Conservation (phyloP, 2,113 vertebrate species). For the Paralichthys olivaceus region DNA sequence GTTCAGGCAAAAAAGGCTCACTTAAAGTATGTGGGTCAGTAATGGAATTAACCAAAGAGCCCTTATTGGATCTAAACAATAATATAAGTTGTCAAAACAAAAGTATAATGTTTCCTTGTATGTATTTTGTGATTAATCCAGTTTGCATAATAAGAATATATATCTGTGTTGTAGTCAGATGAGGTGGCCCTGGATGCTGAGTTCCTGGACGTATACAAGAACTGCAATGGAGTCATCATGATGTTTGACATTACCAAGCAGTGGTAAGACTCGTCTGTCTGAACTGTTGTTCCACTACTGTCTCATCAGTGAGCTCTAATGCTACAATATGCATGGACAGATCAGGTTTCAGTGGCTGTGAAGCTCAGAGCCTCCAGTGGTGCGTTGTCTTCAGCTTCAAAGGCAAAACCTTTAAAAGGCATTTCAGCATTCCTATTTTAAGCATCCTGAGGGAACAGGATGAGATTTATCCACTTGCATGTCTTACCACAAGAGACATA, state of each 20-base stretch:
- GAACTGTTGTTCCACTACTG: neutral
- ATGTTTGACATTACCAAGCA: constrained; percentile 99
- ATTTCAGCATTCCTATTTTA: constrained; percentile 6
- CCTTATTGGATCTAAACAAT: neutral
- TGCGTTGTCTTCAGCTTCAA: constrained; percentile 25
- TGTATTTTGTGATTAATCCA: neutral
- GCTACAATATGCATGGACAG: constrained; percentile 60
- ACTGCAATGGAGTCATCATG: constrained; percentile 97
- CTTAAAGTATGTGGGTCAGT: constrained; percentile 40
- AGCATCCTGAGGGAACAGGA: neutral
- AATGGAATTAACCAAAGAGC: constrained; percentile 1
- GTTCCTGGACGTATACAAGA: constrained; percentile 98
- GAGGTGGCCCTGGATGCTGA: constrained; percentile 97
- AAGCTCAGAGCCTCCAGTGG: constrained; percentile 7
- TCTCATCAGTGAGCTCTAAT: constrained; percentile 15
- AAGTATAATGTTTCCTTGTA: neutral
- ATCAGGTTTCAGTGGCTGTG: constrained; percentile 43
- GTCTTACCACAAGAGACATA: neutral
- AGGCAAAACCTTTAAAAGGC: constrained; percentile 18
- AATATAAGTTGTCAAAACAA: neutral
- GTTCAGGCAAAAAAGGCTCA: constrained; percentile 19
- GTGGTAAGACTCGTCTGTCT: constrained; percentile 85
- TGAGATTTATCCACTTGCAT: neutral
- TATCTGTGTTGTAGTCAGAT: constrained; percentile 84
- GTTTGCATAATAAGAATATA: neutral